These are phyloP conservation scores for Chanos chanos DNA, from an alignment of 2,797 vertebrate species.

Conservation along the genomic window DNA sequence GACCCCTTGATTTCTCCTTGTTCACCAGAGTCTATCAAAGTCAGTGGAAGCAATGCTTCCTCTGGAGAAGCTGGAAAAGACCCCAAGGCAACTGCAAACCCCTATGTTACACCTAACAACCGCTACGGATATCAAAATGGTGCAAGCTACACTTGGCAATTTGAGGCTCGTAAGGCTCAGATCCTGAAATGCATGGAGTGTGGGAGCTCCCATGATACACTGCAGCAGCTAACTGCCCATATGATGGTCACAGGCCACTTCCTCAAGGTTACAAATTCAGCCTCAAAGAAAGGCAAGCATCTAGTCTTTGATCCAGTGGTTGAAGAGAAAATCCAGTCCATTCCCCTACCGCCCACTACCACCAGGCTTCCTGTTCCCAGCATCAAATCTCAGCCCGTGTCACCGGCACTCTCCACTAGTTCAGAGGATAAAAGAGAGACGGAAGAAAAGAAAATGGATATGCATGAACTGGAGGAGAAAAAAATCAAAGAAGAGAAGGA, in stretches of 20 bases:
- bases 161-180: constrained; percentile 96
- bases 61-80: constrained; percentile 84
- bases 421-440: constrained; percentile 78
- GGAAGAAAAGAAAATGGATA: constrained; percentile 61
- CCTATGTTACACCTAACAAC: constrained; percentile 96
- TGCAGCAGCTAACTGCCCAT: constrained; percentile 97
- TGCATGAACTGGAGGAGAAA: constrained; percentile 69
- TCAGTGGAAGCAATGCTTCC: constrained; percentile 65
- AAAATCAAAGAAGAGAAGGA: constrained; percentile 93
- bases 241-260: constrained; percentile 99
- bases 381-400: constrained; percentile 82
- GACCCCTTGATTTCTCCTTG: constrained; percentile 87
- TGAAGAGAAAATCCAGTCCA: constrained; percentile 96
- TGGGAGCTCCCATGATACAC: constrained; percentile 94
- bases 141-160: constrained; percentile 99
- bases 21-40: constrained; percentile 88
- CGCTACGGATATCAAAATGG: constrained; percentile 98
- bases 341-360: constrained; percentile 91
- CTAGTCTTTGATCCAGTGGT: constrained; percentile 89
- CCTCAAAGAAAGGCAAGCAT: constrained; percentile 97
- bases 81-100: constrained; percentile 89
- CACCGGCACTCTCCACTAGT: constrained; percentile 67
- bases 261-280: constrained; percentile 95
- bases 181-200: constrained; percentile 99
- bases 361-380: constrained; percentile 80